Percentiles rank a stretch among this genome's conserved stretches.
phyloP scores from a whole-genome alignment of 2,888 invertebrate species.

The Macrosoma leucophasiata region DNA sequence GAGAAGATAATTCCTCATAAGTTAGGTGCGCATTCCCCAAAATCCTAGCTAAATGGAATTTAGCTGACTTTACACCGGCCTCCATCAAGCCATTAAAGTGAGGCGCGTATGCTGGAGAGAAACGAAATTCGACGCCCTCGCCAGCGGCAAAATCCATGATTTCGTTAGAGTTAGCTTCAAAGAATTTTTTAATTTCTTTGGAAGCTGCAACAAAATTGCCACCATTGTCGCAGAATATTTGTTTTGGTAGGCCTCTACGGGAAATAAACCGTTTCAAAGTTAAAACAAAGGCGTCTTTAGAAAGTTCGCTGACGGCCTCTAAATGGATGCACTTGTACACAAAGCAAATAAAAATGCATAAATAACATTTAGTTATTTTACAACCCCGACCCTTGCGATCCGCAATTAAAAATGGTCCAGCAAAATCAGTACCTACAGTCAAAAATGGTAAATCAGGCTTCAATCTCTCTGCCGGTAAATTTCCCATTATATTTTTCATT shows the following conservation, averaged over 20 bases:
- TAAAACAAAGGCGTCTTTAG: constrained; percentile 17
- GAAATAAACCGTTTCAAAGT: constrained; percentile 23
- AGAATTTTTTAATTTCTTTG: constrained; percentile 21
- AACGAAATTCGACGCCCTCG: constrained; percentile 12
- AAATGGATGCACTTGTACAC: constrained; percentile 22
- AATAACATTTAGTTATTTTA: constrained; percentile 20
- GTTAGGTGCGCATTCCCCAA: constrained; percentile 3
- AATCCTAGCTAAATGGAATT: constrained; percentile 15
- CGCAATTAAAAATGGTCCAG: constrained; percentile 13
- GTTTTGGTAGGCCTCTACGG: constrained; percentile 20
- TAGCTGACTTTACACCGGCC: no score
- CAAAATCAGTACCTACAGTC: constrained; percentile 13
- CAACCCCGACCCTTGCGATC: constrained; percentile 23
- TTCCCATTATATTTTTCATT: constrained; percentile 14
- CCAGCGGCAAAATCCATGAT: constrained; percentile 16
- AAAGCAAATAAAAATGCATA: constrained; percentile 20
- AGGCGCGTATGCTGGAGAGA: constrained; percentile 10
- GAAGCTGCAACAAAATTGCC: constrained; percentile 23
- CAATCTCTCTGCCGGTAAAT: constrained; percentile 7
- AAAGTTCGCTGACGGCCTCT: constrained; percentile 21
- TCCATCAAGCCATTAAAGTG: no score
- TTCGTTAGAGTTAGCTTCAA: constrained; percentile 11
- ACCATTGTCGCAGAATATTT: constrained; percentile 24
- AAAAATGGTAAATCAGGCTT: constrained; percentile 21
- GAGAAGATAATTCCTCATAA: constrained; percentile 1